phyloP scores from a whole-genome alignment of 2,113 vertebrate genomes.

The Cyanoramphus novaezelandiae region DNA sequence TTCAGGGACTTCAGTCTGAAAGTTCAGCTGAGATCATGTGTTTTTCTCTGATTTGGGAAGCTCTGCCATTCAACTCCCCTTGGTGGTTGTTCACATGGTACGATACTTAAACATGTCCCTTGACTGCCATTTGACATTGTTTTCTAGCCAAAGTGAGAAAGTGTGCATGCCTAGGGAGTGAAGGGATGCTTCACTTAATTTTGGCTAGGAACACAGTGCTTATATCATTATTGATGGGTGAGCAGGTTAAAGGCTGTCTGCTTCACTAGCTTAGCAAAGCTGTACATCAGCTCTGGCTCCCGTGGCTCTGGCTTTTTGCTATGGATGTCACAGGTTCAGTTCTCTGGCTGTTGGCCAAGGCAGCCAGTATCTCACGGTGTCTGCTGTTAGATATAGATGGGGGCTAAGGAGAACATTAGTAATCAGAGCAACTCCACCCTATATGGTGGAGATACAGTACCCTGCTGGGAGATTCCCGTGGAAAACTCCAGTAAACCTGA shows the following conservation, averaged over 20 bases:
- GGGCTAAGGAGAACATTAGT: background rate
- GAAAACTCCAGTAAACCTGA: constrained; percentile 5
- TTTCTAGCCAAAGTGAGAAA: background rate
- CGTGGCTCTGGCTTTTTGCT: background rate
- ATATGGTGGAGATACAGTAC: background rate
- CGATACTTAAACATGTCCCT: background rate
- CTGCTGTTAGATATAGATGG: background rate
- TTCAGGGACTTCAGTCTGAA: background rate
- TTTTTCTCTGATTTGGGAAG: background rate
- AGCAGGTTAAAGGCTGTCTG: background rate
- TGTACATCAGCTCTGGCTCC: background rate
- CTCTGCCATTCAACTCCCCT: rapidly evolving
- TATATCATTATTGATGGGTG: background rate
- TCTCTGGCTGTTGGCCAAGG: background rate
- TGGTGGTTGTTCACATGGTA: background rate
- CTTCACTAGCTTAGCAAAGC: background rate
- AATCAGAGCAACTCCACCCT: background rate
- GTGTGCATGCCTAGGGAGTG: background rate
- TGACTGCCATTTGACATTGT: background rate
- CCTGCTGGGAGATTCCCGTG: background rate
- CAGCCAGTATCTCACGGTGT: background rate
- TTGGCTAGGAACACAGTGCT: background rate
- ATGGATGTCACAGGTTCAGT: background rate
- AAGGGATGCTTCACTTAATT: background rate
- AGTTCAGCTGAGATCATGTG: background rate